A percentile compares a stretch with the other conserved stretches of the same genome.
phyloP scores from a whole-genome alignment of 2,888 invertebrate genomes.

The Perizoma affinitatum region DNA sequence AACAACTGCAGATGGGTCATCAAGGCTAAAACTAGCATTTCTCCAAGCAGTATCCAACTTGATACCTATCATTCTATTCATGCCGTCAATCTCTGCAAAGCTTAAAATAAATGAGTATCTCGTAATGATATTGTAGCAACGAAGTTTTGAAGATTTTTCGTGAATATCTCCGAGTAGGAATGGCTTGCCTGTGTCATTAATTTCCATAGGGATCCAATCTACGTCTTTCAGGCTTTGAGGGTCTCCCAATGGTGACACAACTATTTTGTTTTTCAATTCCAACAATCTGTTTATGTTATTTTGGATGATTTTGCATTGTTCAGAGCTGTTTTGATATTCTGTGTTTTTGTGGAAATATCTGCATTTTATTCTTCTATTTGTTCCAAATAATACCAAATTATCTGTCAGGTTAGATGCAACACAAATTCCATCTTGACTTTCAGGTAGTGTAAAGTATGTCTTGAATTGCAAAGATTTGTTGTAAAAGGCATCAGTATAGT shows the following conservation, averaged over 20 bases:
- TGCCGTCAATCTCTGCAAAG: conserved; percentile 56
- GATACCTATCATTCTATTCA: conserved; percentile 60
- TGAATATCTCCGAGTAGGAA: conserved; percentile 55
- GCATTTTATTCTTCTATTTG: conserved; percentile 77
- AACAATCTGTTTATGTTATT: conserved; percentile 50
- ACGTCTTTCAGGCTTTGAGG: conserved; percentile 57
- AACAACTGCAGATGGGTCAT: conserved; percentile 58
- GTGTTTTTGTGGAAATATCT: conserved; percentile 45
- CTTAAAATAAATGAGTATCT: conserved; percentile 58
- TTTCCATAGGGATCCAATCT: conserved; percentile 58
- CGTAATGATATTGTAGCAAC: conserved; percentile 64
- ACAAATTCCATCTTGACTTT: conserved; percentile 73
- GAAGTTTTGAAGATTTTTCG: conserved; percentile 50
- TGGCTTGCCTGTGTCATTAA: conserved; percentile 38
- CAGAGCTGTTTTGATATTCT: conserved; percentile 48
- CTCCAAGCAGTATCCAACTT: conserved; percentile 43
- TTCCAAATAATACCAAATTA: conserved; percentile 73
- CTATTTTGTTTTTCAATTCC: conserved; percentile 45
- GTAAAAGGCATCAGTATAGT: conserved; percentile 63
- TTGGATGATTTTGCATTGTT: conserved; percentile 61
- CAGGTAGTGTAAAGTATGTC: conserved; percentile 55
- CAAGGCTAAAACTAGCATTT: conserved; percentile 57
- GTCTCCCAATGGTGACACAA: conserved; percentile 67
- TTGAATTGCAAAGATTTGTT: conserved; percentile 45
- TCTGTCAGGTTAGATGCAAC: conserved; percentile 56